Percentiles rank a stretch among this genome's conserved stretches.
phyloP scores from a whole-genome alignment of 2,888 invertebrate species.

The Drosophila sordidapex region DNA sequence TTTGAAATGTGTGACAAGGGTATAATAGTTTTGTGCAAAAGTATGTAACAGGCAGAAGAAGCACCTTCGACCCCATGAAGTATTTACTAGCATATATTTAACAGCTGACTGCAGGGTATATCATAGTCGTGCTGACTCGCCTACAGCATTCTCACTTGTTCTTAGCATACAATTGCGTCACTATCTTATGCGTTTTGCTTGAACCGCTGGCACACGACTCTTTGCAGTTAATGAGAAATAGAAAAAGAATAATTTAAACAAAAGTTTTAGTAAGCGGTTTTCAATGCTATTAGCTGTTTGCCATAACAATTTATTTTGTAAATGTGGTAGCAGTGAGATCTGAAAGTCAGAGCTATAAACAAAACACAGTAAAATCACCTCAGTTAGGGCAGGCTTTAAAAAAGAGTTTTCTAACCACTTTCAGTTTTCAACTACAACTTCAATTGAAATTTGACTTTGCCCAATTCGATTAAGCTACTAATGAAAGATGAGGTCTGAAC shows the following conservation, averaged over 20 bases:
- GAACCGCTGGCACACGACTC: background rate
- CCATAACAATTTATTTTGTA: conserved; percentile 2
- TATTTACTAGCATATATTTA: background rate
- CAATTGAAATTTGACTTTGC: background rate
- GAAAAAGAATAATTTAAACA: conserved; percentile 39
- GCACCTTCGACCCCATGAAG: background rate
- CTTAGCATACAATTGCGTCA: conserved; percentile 57
- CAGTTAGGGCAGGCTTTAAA: background rate
- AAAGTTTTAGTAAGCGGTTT: conserved; percentile 52
- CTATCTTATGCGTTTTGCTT: conserved; percentile 39
- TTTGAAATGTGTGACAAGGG: background rate
- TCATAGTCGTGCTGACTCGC: background rate
- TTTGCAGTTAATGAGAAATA: conserved; percentile 31
- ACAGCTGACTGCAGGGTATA: background rate
- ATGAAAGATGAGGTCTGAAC: background rate
- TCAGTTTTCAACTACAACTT: conserved; percentile 3
- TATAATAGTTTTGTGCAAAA: background rate
- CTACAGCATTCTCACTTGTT: conserved; percentile 26
- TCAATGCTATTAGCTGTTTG: conserved; percentile 18
- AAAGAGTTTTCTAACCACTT: background rate
- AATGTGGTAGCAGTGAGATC: conserved; percentile 3
- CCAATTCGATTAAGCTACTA: conserved; percentile 4
- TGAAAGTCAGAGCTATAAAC: conserved; percentile 4
- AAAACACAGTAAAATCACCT: background rate
- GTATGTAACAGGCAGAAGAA: background rate